phyloP scores from a whole-genome alignment of 2,888 invertebrate genomes.

The Phaonia tiefii region DNA sequence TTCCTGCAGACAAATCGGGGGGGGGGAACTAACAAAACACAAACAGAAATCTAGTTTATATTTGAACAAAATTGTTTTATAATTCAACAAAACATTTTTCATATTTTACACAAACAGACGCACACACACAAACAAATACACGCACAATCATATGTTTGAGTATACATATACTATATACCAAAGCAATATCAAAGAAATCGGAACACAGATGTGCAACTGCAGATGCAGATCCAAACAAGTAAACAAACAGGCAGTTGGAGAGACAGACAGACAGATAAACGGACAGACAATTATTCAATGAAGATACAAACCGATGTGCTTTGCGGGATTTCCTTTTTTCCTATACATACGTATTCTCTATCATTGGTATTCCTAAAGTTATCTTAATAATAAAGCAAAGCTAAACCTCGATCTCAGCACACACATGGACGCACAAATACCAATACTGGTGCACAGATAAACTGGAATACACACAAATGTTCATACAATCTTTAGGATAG shows the following conservation, averaged over 20 bases:
- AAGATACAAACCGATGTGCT: constrained; percentile 24
- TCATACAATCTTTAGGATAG: no score
- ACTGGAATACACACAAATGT: neutral
- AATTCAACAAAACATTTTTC: constrained; percentile 47
- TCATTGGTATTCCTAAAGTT: constrained; percentile 48
- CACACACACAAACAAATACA: constrained; percentile 1
- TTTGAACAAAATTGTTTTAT: constrained; percentile 49
- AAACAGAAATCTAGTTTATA: constrained; percentile 37
- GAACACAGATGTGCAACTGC: constrained; percentile 22
- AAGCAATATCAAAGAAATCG: constrained; percentile 21
- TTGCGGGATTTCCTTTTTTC: constrained; percentile 3
- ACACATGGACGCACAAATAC: neutral
- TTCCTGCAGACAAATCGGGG: neutral
- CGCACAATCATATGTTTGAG: neutral
- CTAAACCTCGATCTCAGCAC: constrained; percentile 36
- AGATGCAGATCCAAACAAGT: constrained; percentile 17
- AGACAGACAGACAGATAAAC: neutral
- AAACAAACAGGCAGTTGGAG: neutral
- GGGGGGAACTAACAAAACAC: neutral
- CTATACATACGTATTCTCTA: neutral
- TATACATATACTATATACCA: constrained; percentile 1
- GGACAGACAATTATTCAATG: constrained; percentile 8
- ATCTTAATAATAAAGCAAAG: constrained; percentile 50
- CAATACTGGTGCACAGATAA: neutral
- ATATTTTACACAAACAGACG: constrained; percentile 7